Base-by-base conservation (phyloP, 1,140 invertebrate genomes). In the Pseudomyrmex cubaensis region DNA sequence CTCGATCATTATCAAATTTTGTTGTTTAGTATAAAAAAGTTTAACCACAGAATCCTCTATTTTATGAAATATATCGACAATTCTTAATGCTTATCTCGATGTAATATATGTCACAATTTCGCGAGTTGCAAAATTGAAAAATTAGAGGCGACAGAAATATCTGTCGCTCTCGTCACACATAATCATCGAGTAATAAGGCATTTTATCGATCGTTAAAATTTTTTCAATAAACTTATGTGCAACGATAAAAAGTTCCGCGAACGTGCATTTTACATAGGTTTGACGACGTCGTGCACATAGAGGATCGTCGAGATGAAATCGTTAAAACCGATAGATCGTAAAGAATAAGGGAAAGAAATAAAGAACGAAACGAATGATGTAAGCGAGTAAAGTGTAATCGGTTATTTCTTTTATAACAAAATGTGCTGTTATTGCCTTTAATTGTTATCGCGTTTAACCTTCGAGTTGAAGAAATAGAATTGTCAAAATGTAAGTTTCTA, bases 261-360 rank as follows among this genome's bases (percentile, higher is more conserved):
- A 48, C 73, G 62, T 22, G 25, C 56, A 20, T 76, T 76, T 35
- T 52, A 66, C 46, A 74, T 25, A 12, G 15, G 48, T 57, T 83
- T 66, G 62, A 82, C 48, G 61, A 63, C 17, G 17, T 54, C 61
- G 61, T 63, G 22, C 67, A 83, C 59, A 83, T 78, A 63, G 50
- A 59, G 52, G 48, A 83, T 77, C 61, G 70, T 83, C 62, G 62
- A 35, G 35, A 83, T 75, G 59, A 82, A 25, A 64, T 77, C 62
- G 63, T 83, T 66, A 83, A 83, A 35, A 75, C n/a, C 59, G 48
- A 73, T 52, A 74, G 59, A 74, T 72, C 20, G 52, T 70, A 62
- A 63, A 82, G 57, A 63, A 20, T 48, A 63, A 74, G 52, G 15
- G 46, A 80, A 73, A 35, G 5, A 35, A 73, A 73, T 80, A 59